Base-by-base conservation (phyloP, 1,140 invertebrate species). In the Drosophila jambulina region DNA sequence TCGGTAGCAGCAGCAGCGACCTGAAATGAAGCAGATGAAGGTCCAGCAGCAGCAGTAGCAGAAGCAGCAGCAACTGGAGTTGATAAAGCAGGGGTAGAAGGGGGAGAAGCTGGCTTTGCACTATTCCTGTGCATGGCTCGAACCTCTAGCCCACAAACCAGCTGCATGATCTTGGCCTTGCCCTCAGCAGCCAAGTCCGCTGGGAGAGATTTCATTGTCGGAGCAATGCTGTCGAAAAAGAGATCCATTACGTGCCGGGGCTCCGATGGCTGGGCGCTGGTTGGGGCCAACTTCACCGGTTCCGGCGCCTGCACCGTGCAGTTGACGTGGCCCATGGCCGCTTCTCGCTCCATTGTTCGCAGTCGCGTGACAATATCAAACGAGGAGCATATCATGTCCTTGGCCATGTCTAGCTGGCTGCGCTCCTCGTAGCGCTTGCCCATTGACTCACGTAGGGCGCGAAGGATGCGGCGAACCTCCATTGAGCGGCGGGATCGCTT, bases 151-250 rank as follows among this genome's bases (percentile, higher is more conserved):
- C 88, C 85, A 36, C 76, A 86, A 0, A 92, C 85, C 0, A 87
- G 71, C 61, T 92, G 87, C 91, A 92, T 92, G 7, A 92, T 90
- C 23, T 90, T 90, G 1, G 82, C 49, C 43, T 92, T 91, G 5
- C 87, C 91, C 27, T 92, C 91, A 23, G 91, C 84, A 3, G 78
- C 91, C 42, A 92, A 56, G 57, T 92, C 91, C 0, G 59, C 21
- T 0, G 91, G 91, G 46, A 92, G 60, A 1, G 48, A 40, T n/a
- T 92, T 92, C 72, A 92, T 85, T 0, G 84, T 92, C 32, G 91
- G 84, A 12, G 78, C 53, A 23, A 92, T 80, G 45, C 91, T 92
- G 17, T 92, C 88, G 9, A 92, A 86, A 46, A 92, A 92, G 15
- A 92, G 67, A 70, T 92, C 91, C 9, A 86, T 58, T 6, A 90